Evolutionary conservation across 2,113 vertebrate species (phyloP).

Genomic region (Rhizomys pruinosus): DNA sequence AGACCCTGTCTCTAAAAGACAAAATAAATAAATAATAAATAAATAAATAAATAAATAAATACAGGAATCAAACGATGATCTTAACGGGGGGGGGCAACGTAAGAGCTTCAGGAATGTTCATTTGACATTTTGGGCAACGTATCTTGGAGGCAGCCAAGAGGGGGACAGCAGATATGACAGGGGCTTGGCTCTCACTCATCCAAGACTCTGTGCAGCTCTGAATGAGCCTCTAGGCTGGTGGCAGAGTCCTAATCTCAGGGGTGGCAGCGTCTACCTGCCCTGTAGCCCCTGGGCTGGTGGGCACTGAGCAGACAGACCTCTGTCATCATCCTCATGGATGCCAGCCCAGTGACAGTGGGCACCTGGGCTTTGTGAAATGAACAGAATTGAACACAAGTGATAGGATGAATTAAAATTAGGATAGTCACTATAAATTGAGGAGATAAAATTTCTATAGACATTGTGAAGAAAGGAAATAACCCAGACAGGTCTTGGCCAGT

Average conservation of each 20-base stretch:
- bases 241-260: background rate
- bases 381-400: background rate
- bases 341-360: fast-evolving
- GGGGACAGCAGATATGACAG: fast-evolving
- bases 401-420: background rate
- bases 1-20: too few species aligned
- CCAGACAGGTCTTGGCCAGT: background rate
- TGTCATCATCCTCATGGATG: fast-evolving
- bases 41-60: too few species aligned
- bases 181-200: background rate
- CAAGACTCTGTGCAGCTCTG: background rate
- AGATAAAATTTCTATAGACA: fast-evolving
- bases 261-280: too few species aligned
- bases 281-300: background rate
- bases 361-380: fast-evolving
- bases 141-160: fast-evolving
- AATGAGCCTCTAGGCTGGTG: background rate
- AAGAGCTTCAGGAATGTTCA: too few species aligned
- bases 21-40: too few species aligned
- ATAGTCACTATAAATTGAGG: background rate
- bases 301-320: fast-evolving
- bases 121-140: background rate
- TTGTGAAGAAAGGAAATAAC: too few species aligned
- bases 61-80: background rate
- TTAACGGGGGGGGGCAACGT: background rate